A percentile compares a stretch with the other conserved stretches of the same genome.
phyloP scores from a whole-genome alignment of 2,888 invertebrate species.

The Agrochola circellaris region DNA sequence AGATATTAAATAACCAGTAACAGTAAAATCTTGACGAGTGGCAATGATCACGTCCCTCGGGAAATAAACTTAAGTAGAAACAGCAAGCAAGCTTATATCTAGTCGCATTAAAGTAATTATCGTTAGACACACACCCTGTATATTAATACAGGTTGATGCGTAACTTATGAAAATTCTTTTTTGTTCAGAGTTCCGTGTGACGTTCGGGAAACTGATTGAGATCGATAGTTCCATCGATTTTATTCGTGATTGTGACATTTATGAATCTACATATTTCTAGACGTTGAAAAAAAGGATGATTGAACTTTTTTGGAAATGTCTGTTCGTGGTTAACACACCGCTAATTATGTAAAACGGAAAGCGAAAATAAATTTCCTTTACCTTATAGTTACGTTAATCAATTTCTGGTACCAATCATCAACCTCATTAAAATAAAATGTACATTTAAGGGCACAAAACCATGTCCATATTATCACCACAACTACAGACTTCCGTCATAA shows the following conservation, averaged over 20 bases:
- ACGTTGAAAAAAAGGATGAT: not conserved
- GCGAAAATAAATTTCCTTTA: not conserved
- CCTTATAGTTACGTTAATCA: not conserved
- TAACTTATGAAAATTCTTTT: slow-evolving; percentile 51
- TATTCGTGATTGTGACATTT: slow-evolving; percentile 1
- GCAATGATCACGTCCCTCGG: slow-evolving; percentile 73
- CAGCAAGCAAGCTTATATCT: slow-evolving; percentile 66
- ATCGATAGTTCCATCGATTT: slow-evolving; percentile 16
- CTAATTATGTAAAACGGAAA: not conserved
- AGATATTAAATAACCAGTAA: slow-evolving; percentile 52
- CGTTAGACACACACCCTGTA: slow-evolving; percentile 81
- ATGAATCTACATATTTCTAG: not conserved
- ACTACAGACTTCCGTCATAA: slow-evolving; percentile 30
- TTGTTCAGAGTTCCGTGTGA: slow-evolving; percentile 35
- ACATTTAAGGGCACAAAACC: not conserved
- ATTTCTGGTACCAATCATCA: not conserved
- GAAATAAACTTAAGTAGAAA: slow-evolving; percentile 76
- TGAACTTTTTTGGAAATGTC: not conserved
- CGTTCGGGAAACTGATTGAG: slow-evolving; percentile 25
- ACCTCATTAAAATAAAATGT: slow-evolving; percentile 23
- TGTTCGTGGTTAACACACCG: not conserved
- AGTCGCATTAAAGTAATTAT: slow-evolving; percentile 83
- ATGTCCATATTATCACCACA: not conserved
- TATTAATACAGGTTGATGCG: slow-evolving; percentile 64
- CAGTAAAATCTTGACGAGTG: slow-evolving; percentile 78